Evolutionary conservation across 2,888 invertebrate species (phyloP), one percentile per base, ranked within the genome.

Genomic region (Amphipyra tragopoginis): DNA sequence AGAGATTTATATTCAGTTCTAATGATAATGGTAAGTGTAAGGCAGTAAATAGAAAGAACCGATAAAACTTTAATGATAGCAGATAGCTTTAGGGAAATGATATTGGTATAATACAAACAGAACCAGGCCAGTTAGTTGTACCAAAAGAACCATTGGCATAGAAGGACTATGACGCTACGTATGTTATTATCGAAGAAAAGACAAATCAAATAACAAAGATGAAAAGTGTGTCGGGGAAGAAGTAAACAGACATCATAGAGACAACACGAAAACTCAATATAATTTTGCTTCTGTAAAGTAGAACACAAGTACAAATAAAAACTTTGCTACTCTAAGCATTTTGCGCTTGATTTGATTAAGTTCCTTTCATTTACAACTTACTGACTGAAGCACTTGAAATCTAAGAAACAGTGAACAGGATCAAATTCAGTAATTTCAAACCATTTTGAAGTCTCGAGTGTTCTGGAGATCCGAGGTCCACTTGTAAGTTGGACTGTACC

Each of bases 1-100:
- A 44, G 56, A 77, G 77, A 77, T 77, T 76, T 79, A 75, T 79
- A 65, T 75, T 75, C 65, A 71, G 68, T 63, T 74, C 55, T 69
- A 69, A 77, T 75, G 75, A 77, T 77, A 73, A 73, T 73, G 56
- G 52, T 65, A 50, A 69, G 43, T 47, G 69, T 51, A 47, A 55
- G 51, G 34, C 58, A 48, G 52, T 67, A 60, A 61, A 75, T 62
- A 62, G 62, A 71, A 70, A 60, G 14, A 54, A 69, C 39, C 42
- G 48, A 72, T 57, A 51, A 58, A 34, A 33, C 53, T 52, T 47
- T 57, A 55, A 61, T 55, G 53, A 43, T 60, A 9, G 9, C n/a
- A 48, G 52, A 59, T 59, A 53, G 33, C 13, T 57, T 26, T 34
- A 14, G 6, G 13, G 55, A 58, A 64, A 61, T 10, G 1, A 42